Base-by-base conservation (phyloP, 2,113 vertebrate species). In the Psephotus haematonotus region DNA sequence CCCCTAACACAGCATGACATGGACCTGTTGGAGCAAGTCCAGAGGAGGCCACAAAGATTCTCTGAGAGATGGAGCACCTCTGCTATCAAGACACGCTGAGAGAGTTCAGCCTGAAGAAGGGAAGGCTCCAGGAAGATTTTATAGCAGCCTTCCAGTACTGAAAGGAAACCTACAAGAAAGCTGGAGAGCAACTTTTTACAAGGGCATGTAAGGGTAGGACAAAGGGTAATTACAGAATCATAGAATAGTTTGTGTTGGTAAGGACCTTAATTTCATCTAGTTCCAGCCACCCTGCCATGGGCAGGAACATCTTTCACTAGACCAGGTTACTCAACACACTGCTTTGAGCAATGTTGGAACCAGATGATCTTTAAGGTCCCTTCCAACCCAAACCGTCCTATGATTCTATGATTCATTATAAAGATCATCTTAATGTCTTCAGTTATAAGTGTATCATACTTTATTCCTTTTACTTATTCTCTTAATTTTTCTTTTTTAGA, bases 401-500 rank as follows among this genome's bases (percentile, higher is more conserved):
- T 35, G 20, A 59, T 59, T 59, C 57, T 59, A 24, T 59, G 33
- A 59, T n/a, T 59, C 33, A 31, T 86, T 64, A 46, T 23, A 55
- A 78, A 83, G 27, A 77, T 78, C 1, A 53, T 80, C 86, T 46
- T 49, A 18, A 79, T 46, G 20, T 47, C 57, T 88, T 86, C 35
- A 57, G 23, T 57, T 93, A 35, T n/a, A 86, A 88, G 25, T 84
- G 23, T 39, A 70, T 68, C 39, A 17, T 57, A 72, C 24, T 87
- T 86, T 37, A 44, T 64, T 92, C n/a, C 43, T 92, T 96, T 92
- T 76, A 93, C 47, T 88, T 92, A 78, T 37, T 35, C 10, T 92
- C 14, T 75, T 93, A 86, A 62, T 84, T 93, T 89, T 92, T 91
- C 9, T 29, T 72, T 84, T 69, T 93, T 94, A 94, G 39, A 82